Evolutionary conservation across 2,797 vertebrate genomes (phyloP).

Genomic region (Tympanoctomys barrerae): DNA sequence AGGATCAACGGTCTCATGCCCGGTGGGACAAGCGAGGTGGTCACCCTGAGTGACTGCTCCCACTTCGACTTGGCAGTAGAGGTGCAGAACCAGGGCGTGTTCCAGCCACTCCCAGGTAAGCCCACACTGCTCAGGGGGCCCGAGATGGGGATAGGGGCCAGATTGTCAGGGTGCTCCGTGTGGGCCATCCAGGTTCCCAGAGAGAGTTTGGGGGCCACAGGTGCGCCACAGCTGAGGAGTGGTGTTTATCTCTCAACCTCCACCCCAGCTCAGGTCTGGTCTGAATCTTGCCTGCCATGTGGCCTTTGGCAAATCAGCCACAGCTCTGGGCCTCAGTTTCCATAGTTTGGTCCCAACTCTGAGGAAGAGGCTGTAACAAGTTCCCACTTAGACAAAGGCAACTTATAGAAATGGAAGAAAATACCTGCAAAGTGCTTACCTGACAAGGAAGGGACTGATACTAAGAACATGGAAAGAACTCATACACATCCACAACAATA

Average conservation of each 20-base stretch:
- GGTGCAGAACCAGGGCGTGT: slow-evolving; percentile 93
- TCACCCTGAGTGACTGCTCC: slow-evolving; percentile 96
- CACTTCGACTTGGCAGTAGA: slow-evolving; percentile 94
- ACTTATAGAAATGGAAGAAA: not conserved
- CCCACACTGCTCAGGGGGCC: not conserved
- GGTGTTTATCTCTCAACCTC: not conserved
- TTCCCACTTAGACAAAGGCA: not conserved
- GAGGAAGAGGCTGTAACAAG: not conserved
- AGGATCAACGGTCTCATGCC: slow-evolving; percentile 91
- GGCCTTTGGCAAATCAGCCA: accelerated
- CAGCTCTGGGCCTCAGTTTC: not conserved
- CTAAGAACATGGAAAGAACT: not conserved
- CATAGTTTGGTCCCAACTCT: not conserved
- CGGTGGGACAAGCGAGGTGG: slow-evolving; percentile 84
- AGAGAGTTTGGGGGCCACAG: not conserved
- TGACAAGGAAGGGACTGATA: not conserved
- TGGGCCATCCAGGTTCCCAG: too few relatives aligned
- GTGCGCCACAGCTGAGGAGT: too few relatives aligned
- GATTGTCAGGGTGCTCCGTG: not conserved
- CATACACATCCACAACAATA: not conserved
- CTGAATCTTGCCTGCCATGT: not conserved
- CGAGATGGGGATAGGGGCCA: not conserved
- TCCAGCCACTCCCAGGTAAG: slow-evolving; percentile 92
- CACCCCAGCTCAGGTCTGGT: not conserved
- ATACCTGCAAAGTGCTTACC: not conserved